Conservation (phyloP, 64 coral and sea anemone species). For the Dendrophyllia cribrosa region DNA sequence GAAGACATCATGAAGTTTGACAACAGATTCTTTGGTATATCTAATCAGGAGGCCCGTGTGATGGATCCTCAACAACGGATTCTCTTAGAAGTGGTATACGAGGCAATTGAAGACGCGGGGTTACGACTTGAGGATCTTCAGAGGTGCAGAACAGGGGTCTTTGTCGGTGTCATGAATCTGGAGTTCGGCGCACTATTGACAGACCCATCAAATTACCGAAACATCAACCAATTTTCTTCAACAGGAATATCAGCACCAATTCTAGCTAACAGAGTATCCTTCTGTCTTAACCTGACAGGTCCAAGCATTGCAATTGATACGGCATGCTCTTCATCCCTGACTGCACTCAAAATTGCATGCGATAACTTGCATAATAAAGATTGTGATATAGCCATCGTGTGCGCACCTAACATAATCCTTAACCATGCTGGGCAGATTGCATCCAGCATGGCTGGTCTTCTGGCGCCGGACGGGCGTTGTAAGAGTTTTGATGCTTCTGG, state of each 20-base stretch:
- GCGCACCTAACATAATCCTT: conserved; percentile 44
- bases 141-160: conserved; percentile 68
- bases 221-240: conserved; percentile 58
- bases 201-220: not conserved
- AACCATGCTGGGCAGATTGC: not conserved
- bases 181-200: conserved; percentile 24
- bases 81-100: conserved; percentile 67
- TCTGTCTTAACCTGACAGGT: conserved; percentile 52
- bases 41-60: conserved; percentile 57
- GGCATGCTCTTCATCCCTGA: conserved; percentile 78
- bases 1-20: conserved; percentile 69
- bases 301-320: conserved; percentile 79
- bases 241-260: conserved; percentile 13
- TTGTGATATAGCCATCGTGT: conserved; percentile 68
- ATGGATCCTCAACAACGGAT: conserved; percentile 83
- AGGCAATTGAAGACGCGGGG: conserved; percentile 67
- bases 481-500: conserved; percentile 78
- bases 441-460: conserved; percentile 36
- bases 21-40: conserved; percentile 65
- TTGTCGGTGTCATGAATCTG: conserved; percentile 80
- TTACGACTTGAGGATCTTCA: conserved; percentile 61
- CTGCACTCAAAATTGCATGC: conserved; percentile 66
- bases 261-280: conserved; percentile 46
- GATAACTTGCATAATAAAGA: conserved; percentile 56
- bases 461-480: conserved; percentile 64